These are phyloP conservation scores for Turnix velox DNA, from an alignment of 2,113 vertebrate genomes.

Conservation along the genomic window DNA sequence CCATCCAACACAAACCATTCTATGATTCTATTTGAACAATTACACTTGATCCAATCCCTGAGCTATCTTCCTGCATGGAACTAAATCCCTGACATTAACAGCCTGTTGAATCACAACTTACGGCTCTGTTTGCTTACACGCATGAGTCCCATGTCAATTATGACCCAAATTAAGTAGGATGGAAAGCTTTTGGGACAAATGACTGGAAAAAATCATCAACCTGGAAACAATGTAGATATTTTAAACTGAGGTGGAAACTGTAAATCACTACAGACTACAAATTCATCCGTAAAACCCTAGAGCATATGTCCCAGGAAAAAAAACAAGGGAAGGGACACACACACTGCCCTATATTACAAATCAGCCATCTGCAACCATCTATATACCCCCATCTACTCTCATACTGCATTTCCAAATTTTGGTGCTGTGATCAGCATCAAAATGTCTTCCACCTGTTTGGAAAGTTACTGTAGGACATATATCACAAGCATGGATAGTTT, in stretches of 20 bases:
- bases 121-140: accelerated
- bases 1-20: too few relatives aligned
- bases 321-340: not conserved
- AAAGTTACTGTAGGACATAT: not conserved
- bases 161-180: constrained; percentile 42
- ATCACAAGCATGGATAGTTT: not conserved
- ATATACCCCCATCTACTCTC: accelerated
- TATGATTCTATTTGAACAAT: too few relatives aligned
- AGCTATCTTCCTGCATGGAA: not conserved
- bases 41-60: not conserved
- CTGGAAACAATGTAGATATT: constrained; percentile 23
- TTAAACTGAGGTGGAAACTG: not conserved
- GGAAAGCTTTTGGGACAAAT: constrained; percentile 30
- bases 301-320: not conserved
- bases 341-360: not conserved
- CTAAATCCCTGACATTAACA: not conserved
- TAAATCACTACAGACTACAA: not conserved
- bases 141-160: not conserved
- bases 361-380: not conserved
- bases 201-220: constrained; percentile 39
- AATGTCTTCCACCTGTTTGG: not conserved
- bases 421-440: not conserved
- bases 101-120: not conserved
- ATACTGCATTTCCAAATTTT: not conserved
- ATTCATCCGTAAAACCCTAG: constrained; percentile 20